Base-by-base conservation (phyloP, 2,113 vertebrate species). In the Excalfactoria chinensis region DNA sequence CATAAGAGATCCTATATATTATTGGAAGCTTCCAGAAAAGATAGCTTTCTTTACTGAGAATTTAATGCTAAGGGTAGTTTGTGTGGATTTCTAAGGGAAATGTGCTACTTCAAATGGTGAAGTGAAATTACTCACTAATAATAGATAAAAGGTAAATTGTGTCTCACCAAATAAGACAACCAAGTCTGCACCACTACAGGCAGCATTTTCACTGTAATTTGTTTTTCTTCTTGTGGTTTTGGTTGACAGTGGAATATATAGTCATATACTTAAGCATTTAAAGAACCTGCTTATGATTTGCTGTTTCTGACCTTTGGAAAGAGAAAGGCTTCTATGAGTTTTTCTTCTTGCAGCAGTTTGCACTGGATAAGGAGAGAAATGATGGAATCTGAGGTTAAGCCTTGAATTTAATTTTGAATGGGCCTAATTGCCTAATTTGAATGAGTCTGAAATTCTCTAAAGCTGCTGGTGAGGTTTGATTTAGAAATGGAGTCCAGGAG, bases 181-280 rank as follows among this genome's bases (percentile, higher is more conserved):
- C 63, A 92, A 89, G 82, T 94, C 68, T 20, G 77, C 91, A 93
- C 93, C 89, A 71, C 89, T 94, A 83, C 74, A 91, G 87, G 67
- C 63, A 94, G 55, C 92, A 94, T 94, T 96, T 95, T 92, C 92
- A 82, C 88, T 75, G 74, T 70, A 46, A 2, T 89, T 84, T 96
- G n/a, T 95, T 95, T 72, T 55, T 93, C 13, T 95, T 94, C 77
- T 78, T 82, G 88, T 84, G 64, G 51, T 86, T 96, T 93, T 83
- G 77, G 72, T 69, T 89, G 87, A 84, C 89, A 91, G 83, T 84
- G 75, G 95, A 89, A 91, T 92, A 94, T 82, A 92, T 82, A 94
- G 86, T 82, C 70, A 66, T 90, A 86, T 84, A 90, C 77, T 62
- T 51, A 49, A 90, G 70, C 51, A 79, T 95, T 93, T 90, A 92